A percentile compares a stretch with the other conserved stretches of the same genome.
Evolutionary conservation across 1,140 invertebrate genomes (phyloP).

Genomic region (Magallana gigas): DNA sequence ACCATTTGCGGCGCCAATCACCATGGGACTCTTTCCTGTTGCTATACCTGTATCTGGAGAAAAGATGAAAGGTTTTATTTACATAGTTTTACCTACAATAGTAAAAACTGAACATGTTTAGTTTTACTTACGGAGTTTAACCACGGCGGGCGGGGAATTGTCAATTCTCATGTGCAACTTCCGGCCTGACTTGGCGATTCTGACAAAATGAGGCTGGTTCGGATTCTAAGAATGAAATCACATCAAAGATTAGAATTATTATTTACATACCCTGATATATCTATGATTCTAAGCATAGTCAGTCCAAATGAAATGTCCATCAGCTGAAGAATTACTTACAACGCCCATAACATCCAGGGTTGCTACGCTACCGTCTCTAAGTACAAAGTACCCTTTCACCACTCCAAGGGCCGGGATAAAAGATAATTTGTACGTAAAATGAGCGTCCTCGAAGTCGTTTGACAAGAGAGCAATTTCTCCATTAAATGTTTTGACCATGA

Average conservation of each 20-base stretch:
- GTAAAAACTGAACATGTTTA: not conserved
- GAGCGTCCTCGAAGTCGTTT: conserved; percentile 36
- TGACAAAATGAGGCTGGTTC: conserved; percentile 38
- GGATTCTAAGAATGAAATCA: conserved; percentile 31
- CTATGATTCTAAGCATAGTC: too few relatives aligned
- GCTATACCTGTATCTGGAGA: conserved; percentile 45
- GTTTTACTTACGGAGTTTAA: conserved; percentile 32
- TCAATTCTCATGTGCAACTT: conserved; percentile 49
- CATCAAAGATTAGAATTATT: not conserved
- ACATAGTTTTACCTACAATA: not conserved
- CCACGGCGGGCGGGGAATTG: conserved; percentile 42
- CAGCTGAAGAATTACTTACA: conserved; percentile 37
- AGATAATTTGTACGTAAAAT: conserved; percentile 56
- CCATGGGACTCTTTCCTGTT: conserved; percentile 41
- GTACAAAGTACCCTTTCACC: conserved; percentile 49
- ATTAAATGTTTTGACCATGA: conserved; percentile 47
- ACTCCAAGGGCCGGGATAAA: conserved; percentile 41
- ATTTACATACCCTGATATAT: not conserved
- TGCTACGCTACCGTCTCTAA: conserved; percentile 27
- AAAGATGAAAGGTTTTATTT: not conserved
- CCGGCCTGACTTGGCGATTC: conserved; percentile 39
- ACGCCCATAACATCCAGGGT: conserved; percentile 44
- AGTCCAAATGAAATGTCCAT: too few relatives aligned
- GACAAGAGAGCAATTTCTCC: conserved; percentile 56
- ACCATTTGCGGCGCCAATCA: conserved; percentile 45